Base-by-base conservation (phyloP, 2,888 invertebrate species). In the Priapulus caudatus region DNA sequence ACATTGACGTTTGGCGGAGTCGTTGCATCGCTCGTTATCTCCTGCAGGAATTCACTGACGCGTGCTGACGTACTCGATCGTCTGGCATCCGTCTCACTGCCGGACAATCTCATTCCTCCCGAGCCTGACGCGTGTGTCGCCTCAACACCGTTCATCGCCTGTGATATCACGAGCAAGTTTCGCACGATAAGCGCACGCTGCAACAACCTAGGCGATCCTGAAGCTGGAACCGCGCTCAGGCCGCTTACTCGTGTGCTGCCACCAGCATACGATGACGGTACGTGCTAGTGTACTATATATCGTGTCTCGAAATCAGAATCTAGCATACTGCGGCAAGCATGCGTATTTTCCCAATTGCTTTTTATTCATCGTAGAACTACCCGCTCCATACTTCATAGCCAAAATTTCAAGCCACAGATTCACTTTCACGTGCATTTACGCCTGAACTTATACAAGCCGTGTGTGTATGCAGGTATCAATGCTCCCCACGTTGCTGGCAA, bases 151-250 rank as follows among this genome's bases (percentile, higher is more conserved):
- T 33, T 33, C n/a, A n/a, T 33, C 33, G 33, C 33, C 4, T 67
- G 67, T 51, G 67, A 69, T 54, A 63, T 64, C 53, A 67, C 65
- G 1, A 52, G 61, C 5, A 65, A 65, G 60, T 91, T 86, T 71
- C 80, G 90, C 50, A 86, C 86, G 1, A 80, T 85, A 51, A 88
- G 89, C 65, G 91, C 91, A 24, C 85, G 86, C 24, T 91, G 91
- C 72, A 91, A 91, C 72, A 90, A 91, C 72, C 71, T 81, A 50
- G 75, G 77, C 50, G 77, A 83, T 49, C 81, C 81, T 1, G 79
- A 84, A 68, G 84, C 84, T 81, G 90, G 90, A 0, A 81, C 86
- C 3, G 79, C 86, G 1, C 81, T 86, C 77, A 81, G 84, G 56
- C 83, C 87, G 0, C 84, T 88, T 65, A 82, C 83, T 64, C 71